Evolutionary conservation across 2,797 vertebrate genomes (phyloP), one percentile per base, ranked within the genome.

Genomic region (Carapus acus): DNA sequence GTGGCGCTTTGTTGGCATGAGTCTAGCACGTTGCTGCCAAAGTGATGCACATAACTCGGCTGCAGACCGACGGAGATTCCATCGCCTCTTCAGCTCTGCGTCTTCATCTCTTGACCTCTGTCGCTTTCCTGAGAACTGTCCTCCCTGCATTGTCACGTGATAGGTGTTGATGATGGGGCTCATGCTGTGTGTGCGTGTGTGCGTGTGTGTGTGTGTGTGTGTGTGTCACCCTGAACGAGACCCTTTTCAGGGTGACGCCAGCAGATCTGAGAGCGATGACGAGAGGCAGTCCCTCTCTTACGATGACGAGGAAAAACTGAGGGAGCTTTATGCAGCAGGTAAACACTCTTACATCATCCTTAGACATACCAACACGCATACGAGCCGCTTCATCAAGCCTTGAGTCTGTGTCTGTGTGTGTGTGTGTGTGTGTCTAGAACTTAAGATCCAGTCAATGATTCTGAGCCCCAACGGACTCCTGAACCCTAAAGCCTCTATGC

Each of bases 181-280:
- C 53, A 20, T 62, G 31, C 57, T 65, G 8, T 38, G 4, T 69
- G 41, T 60, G 38, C 63, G 15, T 69, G 43, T 47, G 9, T 53
- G 24, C 9, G 24, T 27, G 24, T 27, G 24, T 27, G 24, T 27
- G 24, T 53, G 50, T 22, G 14, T 33, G 24, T 4, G 19, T 9
- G n/a, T n/a, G n/a, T n/a, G n/a, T n/a, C n/a, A n/a, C n/a, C n/a
- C n/a, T n/a, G n/a, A n/a, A n/a, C n/a, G n/a, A n/a, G n/a, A n/a
- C n/a, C n/a, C n/a, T n/a, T 49, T 64, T 60, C 68, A 99, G 95
- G 96, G 96, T 0, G 96, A 98, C 11, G 93, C 95, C 78, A 97
- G 88, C 78, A 90, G 88, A 60, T 97, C 95, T 1, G 96, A 99
- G 58, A 65, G 85, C 0, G 94, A 96, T 1, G 94, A 96, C 13